Base-by-base conservation (phyloP, 1,140 invertebrate genomes). In the Euwallacea similis region DNA sequence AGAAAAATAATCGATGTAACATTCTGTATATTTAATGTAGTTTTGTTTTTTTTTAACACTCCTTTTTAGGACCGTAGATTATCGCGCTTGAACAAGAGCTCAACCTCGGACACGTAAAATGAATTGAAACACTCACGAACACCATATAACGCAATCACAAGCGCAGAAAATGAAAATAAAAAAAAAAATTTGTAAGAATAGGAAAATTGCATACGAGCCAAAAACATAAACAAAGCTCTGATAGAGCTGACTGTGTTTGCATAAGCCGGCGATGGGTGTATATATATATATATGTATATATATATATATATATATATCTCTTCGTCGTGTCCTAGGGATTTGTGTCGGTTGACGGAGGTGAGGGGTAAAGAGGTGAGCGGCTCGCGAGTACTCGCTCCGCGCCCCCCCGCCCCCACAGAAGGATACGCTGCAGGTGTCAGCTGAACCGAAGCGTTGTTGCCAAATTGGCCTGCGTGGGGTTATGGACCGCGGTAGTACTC, bases 371-470 rank as follows among this genome's bases (percentile, higher is more conserved):
- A 44, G 70, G 55, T 33, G 59, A 61, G 42, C 71, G 67, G 67
- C 70, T 72, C 66, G 78, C 74, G 77, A 77, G 78, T 75, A 73
- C 74, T 75, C 71, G 77, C 74, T 72, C 72, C 71, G 74, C 69
- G 70, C 68, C 68, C 72, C 61, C 21, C 72, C 78, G 69, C 76
- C 70, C 73, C 76, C 72, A 71, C 76, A 64, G 71, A 72, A 71
- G 69, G 74, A 77, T 75, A 76, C 76, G 75, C 79, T 81, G 79
- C 79, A 81, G 79, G 79, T 81, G 79, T 81, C 79, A 77, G 77
- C 76, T 79, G 77, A 76, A 76, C 74, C 72, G 47, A 75, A 73
- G 69, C 63, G 56, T 7, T 47, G 70, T 66, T 72, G 70, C 70
- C 70, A 59, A 58, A 56, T 71, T 15, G 44, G 33, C 8, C 13